Evolutionary conservation across 2,797 vertebrate species (phyloP).

Genomic region (Oreonectes daqikongensis): DNA sequence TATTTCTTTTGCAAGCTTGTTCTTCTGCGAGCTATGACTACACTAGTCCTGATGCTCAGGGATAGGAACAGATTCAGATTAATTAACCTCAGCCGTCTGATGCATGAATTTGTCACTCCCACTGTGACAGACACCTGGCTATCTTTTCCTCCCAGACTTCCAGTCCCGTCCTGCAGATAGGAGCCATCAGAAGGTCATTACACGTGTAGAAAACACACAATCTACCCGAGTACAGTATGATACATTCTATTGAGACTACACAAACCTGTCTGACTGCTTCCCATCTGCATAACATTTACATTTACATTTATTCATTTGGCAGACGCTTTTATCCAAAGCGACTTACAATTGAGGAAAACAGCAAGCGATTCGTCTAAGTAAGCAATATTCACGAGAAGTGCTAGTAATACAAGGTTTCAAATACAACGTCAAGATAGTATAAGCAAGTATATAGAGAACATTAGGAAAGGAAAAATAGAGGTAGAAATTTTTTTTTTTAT

Average conservation of each 20-base stretch:
- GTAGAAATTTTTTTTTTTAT: no score
- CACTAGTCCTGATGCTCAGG: background rate
- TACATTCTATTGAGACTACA: constrained; percentile 6
- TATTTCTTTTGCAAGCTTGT: background rate
- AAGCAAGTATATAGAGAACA: no score
- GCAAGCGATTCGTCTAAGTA: no score
- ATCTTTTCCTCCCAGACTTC: constrained; percentile 19
- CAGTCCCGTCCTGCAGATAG: constrained; percentile 18
- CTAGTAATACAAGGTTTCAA: no score
- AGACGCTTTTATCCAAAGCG: no score
- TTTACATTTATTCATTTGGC: no score
- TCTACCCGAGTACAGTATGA: constrained; percentile 14
- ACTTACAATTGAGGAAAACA: no score
- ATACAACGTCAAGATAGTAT: no score
- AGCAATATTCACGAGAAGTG: no score
- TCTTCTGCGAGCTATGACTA: background rate
- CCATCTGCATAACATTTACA: constrained; percentile 15
- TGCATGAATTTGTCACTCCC: constrained; percentile 5
- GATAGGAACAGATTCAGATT: constrained; percentile 25
- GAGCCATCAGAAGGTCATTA: constrained; percentile 17
- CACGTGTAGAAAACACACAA: constrained; percentile 9
- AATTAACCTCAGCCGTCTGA: constrained; percentile 38
- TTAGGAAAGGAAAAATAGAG: no score
- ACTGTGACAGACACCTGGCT: constrained; percentile 41
- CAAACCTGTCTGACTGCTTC: background rate